A percentile compares a stretch with the other conserved stretches of the same genome.
These are phyloP conservation scores for Ochropleura plecta DNA, from an alignment of 2,888 invertebrate species.

Conservation along the genomic window DNA sequence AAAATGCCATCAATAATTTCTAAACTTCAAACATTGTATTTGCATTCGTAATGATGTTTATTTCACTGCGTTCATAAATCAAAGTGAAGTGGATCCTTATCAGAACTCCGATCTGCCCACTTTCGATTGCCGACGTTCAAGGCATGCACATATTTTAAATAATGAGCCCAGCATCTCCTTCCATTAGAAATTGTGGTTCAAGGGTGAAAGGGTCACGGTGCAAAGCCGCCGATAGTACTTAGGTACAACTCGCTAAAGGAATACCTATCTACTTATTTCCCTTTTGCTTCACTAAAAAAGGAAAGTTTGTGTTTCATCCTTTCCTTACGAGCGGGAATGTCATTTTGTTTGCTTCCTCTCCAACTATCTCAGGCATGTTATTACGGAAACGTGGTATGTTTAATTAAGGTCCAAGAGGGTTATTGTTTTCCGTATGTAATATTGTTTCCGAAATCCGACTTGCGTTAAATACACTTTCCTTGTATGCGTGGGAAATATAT, in stretches of 20 bases:
- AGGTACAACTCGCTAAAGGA: conserved; percentile 46
- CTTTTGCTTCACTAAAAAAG: conserved; percentile 62
- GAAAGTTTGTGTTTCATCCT: conserved; percentile 58
- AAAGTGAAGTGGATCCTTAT: conserved; percentile 58
- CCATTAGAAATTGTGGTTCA: conserved; percentile 77
- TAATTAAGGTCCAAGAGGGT: conserved; percentile 47
- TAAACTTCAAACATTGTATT: conserved; percentile 34
- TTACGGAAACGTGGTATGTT: conserved; percentile 49
- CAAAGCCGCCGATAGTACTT: conserved; percentile 45
- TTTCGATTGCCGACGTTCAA: conserved; percentile 62
- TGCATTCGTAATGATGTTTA: conserved; percentile 52
- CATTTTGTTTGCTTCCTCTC: conserved; percentile 53
- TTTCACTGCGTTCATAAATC: conserved; percentile 58
- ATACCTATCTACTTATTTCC: conserved; percentile 60
- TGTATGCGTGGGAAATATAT: conserved; percentile 7
- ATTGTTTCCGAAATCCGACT: conserved; percentile 29
- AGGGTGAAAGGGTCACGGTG: conserved; percentile 70
- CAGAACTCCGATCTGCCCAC: conserved; percentile 53
- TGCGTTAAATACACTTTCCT: conserved; percentile 31
- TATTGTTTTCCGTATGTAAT: conserved; percentile 41
- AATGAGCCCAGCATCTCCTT: conserved; percentile 65
- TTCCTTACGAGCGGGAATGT: conserved; percentile 48
- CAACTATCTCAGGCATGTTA: conserved; percentile 45
- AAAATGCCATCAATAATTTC: conserved; percentile 49
- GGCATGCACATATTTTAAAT: conserved; percentile 57